These are phyloP conservation scores for Phaedon cochleariae DNA, from an alignment of 2,888 invertebrate species.

Conservation along the genomic window DNA sequence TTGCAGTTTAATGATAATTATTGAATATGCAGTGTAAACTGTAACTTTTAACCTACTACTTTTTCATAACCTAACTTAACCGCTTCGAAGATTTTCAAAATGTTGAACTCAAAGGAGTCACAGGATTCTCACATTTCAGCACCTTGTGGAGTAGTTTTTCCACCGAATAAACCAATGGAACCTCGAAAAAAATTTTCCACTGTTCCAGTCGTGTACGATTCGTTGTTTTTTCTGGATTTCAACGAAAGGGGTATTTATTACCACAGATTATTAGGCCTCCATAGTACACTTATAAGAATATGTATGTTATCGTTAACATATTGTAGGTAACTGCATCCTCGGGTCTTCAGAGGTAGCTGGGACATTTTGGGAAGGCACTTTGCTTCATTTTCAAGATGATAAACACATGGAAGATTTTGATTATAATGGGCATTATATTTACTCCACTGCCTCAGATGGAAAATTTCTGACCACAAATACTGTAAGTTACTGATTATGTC, in stretches of 20 bases:
- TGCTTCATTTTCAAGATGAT: slow-evolving; percentile 65
- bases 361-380: slow-evolving; percentile 70
- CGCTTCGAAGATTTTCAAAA: no score
- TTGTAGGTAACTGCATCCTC: slow-evolving; percentile 64
- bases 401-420: slow-evolving; percentile 58
- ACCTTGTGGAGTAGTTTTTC: slow-evolving; percentile 43
- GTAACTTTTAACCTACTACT: no score
- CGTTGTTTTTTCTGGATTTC: slow-evolving; percentile 54
- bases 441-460: slow-evolving; percentile 61
- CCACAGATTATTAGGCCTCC: no score
- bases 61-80: no score
- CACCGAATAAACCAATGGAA: slow-evolving; percentile 56
- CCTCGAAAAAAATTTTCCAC: slow-evolving; percentile 49
- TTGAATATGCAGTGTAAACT: no score
- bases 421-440: slow-evolving; percentile 59
- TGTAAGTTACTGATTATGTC: slow-evolving; percentile 44
- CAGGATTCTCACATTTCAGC: background rate
- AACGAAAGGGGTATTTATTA: slow-evolving; percentile 52
- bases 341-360: slow-evolving; percentile 69
- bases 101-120: background rate
- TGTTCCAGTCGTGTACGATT: slow-evolving; percentile 51
- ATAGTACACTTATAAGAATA: no score
- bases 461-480: slow-evolving; percentile 57
- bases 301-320: background rate
- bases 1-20: no score